Conservation (phyloP, 2,888 invertebrate species). For the Drosophila heteroneura region DNA sequence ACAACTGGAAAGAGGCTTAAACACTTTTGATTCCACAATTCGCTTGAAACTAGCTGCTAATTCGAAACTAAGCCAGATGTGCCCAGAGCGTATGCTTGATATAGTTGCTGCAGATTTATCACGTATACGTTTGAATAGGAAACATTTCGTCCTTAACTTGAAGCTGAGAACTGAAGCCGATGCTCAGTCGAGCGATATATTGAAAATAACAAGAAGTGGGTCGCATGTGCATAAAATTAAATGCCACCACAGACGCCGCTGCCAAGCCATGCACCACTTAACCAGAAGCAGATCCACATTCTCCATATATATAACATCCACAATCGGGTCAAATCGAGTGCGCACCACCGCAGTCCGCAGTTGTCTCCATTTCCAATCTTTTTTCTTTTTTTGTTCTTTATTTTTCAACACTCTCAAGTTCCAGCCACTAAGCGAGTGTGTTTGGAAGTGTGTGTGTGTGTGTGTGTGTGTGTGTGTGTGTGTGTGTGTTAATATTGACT, state of each 20-base stretch:
- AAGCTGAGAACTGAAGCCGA: slow-evolving; percentile 8
- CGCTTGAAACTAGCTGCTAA: neutral
- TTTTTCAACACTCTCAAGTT: slow-evolving; percentile 51
- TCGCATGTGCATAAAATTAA: slow-evolving; percentile 63
- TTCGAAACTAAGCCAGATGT: neutral
- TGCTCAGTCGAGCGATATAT: slow-evolving; percentile 61
- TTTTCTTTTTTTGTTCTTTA: slow-evolving; percentile 2
- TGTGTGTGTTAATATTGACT: slow-evolving; percentile 62
- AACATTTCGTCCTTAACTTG: neutral
- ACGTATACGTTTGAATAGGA: slow-evolving; percentile 20
- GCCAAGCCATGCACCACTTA: slow-evolving; percentile 7
- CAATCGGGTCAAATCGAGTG: slow-evolving; percentile 60
- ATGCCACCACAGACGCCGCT: slow-evolving; percentile 37
- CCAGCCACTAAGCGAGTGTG: slow-evolving; percentile 16
- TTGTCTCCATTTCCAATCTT: slow-evolving; percentile 17
- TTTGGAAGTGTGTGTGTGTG: slow-evolving; percentile 15
- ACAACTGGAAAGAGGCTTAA: neutral
- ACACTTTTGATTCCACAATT: neutral
- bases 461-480: slow-evolving; percentile 26
- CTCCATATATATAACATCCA: slow-evolving; percentile 19
- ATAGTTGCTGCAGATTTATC: slow-evolving; percentile 5
- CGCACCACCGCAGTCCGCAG: slow-evolving; percentile 47
- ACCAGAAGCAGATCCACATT: slow-evolving; percentile 11
- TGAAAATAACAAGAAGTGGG: slow-evolving; percentile 57
- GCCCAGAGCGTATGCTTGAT: slow-evolving; percentile 7